Conservation (phyloP, 2,797 vertebrate species). For the Jordanella pulchra region DNA sequence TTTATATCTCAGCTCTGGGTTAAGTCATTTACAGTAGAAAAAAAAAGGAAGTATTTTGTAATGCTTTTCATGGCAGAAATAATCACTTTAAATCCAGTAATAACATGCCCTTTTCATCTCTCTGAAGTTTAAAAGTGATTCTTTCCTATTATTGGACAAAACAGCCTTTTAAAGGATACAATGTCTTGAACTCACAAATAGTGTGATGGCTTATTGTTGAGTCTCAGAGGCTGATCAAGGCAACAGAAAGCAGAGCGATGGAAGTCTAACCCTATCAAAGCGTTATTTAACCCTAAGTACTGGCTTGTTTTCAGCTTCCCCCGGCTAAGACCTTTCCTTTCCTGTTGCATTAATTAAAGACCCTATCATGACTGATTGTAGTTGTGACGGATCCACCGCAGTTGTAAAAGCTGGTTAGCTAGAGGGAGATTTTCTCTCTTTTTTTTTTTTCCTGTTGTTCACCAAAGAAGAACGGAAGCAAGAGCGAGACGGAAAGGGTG, state of each 20-base stretch:
- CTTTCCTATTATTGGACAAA: constrained; percentile 15
- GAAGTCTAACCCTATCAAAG: constrained; percentile 67
- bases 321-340: constrained; percentile 70
- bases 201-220: constrained; percentile 25
- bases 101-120: neutral
- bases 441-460: constrained; percentile 20
- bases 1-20: neutral
- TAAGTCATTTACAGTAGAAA: neutral
- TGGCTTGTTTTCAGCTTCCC: constrained; percentile 67
- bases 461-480: constrained; percentile 59
- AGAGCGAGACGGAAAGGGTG: constrained; percentile 41
- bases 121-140: constrained; percentile 2
- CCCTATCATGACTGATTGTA: constrained; percentile 78
- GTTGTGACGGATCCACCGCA: constrained; percentile 78
- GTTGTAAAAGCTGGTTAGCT: constrained; percentile 71
- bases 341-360: constrained; percentile 78
- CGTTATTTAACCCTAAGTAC: constrained; percentile 65
- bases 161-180: neutral
- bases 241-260: constrained; percentile 24
- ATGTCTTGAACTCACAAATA: constrained; percentile 16
- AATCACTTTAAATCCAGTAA: neutral
- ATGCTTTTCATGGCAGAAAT: neutral
- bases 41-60: neutral
- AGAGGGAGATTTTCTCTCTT: constrained; percentile 59
- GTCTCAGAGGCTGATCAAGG: constrained; percentile 20